These are phyloP conservation scores for Xiphydria camelus DNA, from an alignment of 2,888 invertebrate genomes.

Conservation along the genomic window DNA sequence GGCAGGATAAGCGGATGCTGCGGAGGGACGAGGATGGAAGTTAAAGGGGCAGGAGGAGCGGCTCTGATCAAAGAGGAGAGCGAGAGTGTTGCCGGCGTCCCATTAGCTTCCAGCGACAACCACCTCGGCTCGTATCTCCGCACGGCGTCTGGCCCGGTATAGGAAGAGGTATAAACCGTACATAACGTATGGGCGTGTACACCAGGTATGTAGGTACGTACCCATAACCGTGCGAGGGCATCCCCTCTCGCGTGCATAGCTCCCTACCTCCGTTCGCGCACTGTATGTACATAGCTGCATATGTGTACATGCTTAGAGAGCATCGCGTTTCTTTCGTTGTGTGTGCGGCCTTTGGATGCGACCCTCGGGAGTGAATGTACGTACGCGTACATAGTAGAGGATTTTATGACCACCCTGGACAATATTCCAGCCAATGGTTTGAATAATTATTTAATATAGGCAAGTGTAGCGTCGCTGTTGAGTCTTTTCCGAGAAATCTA, in stretches of 20 bases:
- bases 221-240: too few species aligned
- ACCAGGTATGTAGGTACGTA: conserved; percentile 1
- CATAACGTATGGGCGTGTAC: background rate
- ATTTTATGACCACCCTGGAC: too few species aligned
- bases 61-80: conserved; percentile 48
- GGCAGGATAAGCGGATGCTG: conserved; percentile 9
- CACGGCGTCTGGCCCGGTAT: background rate
- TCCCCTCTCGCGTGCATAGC: too few species aligned
- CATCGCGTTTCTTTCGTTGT: too few species aligned
- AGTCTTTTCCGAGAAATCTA: too few species aligned
- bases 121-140: conserved; percentile 39
- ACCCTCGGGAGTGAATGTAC: too few species aligned
- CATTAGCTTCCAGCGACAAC: conserved; percentile 51
- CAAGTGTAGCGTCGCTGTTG: too few species aligned
- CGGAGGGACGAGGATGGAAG: conserved; percentile 24
- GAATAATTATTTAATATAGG: too few species aligned
- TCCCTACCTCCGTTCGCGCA: conserved; percentile 17
- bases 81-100: conserved; percentile 41
- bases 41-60: conserved; percentile 45
- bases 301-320: conserved; percentile 19
- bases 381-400: too few species aligned
- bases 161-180: too few species aligned
- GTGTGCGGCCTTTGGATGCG: too few species aligned
- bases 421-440: too few species aligned
- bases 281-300: conserved; percentile 8